Base-by-base conservation (phyloP, 2,888 invertebrate species). In the Mythimna loreyi region DNA sequence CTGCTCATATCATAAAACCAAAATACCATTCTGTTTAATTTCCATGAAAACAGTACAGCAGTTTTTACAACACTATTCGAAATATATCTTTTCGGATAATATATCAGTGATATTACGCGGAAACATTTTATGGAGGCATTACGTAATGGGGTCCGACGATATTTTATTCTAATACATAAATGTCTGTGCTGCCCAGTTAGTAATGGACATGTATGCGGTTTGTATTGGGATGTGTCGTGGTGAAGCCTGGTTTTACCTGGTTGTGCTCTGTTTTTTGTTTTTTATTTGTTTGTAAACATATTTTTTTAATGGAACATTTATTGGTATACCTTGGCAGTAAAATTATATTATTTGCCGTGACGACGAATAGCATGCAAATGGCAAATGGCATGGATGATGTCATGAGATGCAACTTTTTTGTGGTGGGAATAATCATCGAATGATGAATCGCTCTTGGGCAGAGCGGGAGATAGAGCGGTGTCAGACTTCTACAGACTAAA, bases 121-220 rank as follows among this genome's bases (percentile, higher is more conserved):
- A 92, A 93, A 92, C 86, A 86, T 93, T 93, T 92, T 93, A 93
- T 92, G 85, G 89, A 87, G 84, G 88, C 88, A 91, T 93, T 89
- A 90, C 87, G 87, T 91, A 92, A 92, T 92, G 87, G 91, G 91
- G 88, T 86, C 88, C 86, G 78, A 81, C 89, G 80, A 88, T 93
- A 92, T 91, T 89, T 92, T 89, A 92, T 87, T 85, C 84, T 83
- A 84, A 85, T 88, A 87, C 86, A 87, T 88, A 86, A 78, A 78
- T 72, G 81, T 78, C 78, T 16, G 71, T 55, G 58, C 40, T 69
- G 58, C 62, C 71, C 69, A 76, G 84, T 82, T 75, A 72, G 78
- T 72, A 78, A 81, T 74, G 65, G 69, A 40, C 57, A 23, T 62
- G 61, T 67, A 21, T 62, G 61, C 11, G 57, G 59, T 50, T 49